phyloP scores from a whole-genome alignment of 1,140 invertebrate genomes.

The Sarcophaga bullata region DNA sequence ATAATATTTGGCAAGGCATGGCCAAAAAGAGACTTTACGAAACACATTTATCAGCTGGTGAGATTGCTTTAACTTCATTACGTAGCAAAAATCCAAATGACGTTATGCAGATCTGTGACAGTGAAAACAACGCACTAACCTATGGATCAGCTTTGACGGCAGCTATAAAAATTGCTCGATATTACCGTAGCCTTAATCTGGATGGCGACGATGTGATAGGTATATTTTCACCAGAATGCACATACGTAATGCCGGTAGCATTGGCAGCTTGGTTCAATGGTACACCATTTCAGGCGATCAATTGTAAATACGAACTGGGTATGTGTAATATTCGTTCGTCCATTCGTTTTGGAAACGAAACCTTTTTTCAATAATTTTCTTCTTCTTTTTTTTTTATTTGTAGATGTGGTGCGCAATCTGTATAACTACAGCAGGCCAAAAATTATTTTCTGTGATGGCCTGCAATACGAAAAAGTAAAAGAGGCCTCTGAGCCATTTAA shows the following conservation, averaged over 20 bases:
- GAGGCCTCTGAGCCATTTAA: conserved; percentile 52
- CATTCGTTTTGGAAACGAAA: neutral
- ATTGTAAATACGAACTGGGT: conserved; percentile 51
- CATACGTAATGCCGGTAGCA: conserved; percentile 56
- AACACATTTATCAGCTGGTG: conserved; percentile 3
- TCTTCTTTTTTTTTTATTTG: neutral
- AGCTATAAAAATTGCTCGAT: conserved; percentile 58
- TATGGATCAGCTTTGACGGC: conserved; percentile 18
- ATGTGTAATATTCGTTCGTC: neutral
- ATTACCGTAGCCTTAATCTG: conserved; percentile 50
- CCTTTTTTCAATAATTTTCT: too few relatives aligned
- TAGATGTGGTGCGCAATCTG: conserved; percentile 54
- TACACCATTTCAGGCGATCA: conserved; percentile 57
- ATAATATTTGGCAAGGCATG: neutral
- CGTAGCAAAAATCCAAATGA: neutral
- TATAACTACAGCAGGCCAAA: conserved; percentile 57
- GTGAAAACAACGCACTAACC: conserved; percentile 4
- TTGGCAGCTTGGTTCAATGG: conserved; percentile 57
- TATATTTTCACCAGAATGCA: conserved; percentile 53
- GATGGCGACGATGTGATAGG: conserved; percentile 58
- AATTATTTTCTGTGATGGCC: conserved; percentile 60
- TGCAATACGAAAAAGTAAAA: conserved; percentile 50
- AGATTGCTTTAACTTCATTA: neutral
- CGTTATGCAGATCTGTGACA: conserved; percentile 30
- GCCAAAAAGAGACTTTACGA: neutral